A percentile compares a stretch with the other conserved stretches of the same genome.
Conservation (phyloP, 2,888 invertebrate genomes). For the Bembecia ichneumoniformis region DNA sequence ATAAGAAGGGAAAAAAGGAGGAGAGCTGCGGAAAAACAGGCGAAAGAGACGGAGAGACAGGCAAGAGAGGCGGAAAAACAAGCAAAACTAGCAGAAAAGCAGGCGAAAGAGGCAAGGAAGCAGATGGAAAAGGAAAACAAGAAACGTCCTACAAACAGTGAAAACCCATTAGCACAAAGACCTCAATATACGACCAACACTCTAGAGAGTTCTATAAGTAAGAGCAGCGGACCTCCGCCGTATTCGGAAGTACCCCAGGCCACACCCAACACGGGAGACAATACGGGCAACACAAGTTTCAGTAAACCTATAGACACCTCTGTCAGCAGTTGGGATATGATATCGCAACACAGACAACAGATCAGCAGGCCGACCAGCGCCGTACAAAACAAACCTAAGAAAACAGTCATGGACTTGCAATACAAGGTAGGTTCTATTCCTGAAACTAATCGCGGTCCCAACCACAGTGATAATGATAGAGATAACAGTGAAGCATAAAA, state of each 20-base stretch:
- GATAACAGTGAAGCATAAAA: conserved; percentile 39
- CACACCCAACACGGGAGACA: conserved; percentile 24
- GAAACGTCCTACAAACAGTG: conserved; percentile 2
- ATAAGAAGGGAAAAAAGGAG: conserved; percentile 25
- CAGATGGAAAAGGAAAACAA: conserved; percentile 6
- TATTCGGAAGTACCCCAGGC: conserved; percentile 27
- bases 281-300: conserved; percentile 40
- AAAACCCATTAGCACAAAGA: conserved; percentile 7
- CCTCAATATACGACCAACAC: conserved; percentile 37
- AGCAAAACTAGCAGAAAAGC: conserved; percentile 9
- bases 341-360: conserved; percentile 65
- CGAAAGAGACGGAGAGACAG: conserved; percentile 13
- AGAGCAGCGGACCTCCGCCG: conserved; percentile 51
- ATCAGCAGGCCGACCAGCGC: conserved; percentile 29
- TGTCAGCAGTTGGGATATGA: conserved; percentile 62
- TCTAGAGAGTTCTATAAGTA: conserved; percentile 55
- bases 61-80: neutral
- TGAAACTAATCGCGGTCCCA: conserved; percentile 3
- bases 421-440: conserved; percentile 26
- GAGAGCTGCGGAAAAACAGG: conserved; percentile 13
- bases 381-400: conserved; percentile 17
- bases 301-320: conserved; percentile 31
- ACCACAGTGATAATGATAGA: neutral
- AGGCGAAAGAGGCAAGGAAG: conserved; percentile 12
- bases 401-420: conserved; percentile 43